Base-by-base conservation (phyloP, 2,888 invertebrate species). In the Sinohyriopsis cumingii region DNA sequence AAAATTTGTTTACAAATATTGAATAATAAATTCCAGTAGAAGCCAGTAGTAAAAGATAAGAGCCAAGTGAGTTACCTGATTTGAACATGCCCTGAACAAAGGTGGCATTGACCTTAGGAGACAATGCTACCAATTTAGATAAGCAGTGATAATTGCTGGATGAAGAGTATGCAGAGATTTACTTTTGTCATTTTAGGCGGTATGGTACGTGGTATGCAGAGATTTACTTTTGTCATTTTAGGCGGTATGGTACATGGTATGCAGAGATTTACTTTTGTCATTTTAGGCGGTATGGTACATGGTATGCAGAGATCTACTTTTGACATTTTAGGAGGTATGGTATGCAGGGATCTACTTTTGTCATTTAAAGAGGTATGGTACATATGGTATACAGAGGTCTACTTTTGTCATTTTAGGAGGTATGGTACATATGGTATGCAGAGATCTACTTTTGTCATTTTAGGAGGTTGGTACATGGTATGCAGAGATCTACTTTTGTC, bases 201-300 rank as follows among this genome's bases (percentile, higher is more conserved):
- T 4, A n/a, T 85, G 18, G 88, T 91, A 6, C 91, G n/a, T 45
- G 45, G 15, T 20, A 57, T n/a, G 20, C 57, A 57, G 57, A n/a
- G n/a, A n/a, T n/a, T n/a, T n/a, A n/a, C n/a, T n/a, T n/a, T n/a
- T n/a, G n/a, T n/a, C n/a, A n/a, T n/a, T n/a, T n/a, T n/a, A n/a
- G n/a, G n/a, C n/a, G n/a, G n/a, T n/a, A n/a, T n/a, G n/a, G 88
- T 91, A 6, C 91, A 91, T 91, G 86, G 22, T 56, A 56, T 20
- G 57, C 57, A 56, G 57, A 22, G 5, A 22, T n/a, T 0, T 20
- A 6, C 22, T 6, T 56, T 71, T 19, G 28, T 64, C 69, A 57
- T 45, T 68, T 55, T 59, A 87, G 88, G 89, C 24, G 91, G 91
- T 4, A n/a, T 85, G 18, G 88, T 91, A 6, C 91, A 45, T 45